Evolutionary conservation across 2,113 vertebrate species (phyloP).

Genomic region (Elephas maximus): DNA sequence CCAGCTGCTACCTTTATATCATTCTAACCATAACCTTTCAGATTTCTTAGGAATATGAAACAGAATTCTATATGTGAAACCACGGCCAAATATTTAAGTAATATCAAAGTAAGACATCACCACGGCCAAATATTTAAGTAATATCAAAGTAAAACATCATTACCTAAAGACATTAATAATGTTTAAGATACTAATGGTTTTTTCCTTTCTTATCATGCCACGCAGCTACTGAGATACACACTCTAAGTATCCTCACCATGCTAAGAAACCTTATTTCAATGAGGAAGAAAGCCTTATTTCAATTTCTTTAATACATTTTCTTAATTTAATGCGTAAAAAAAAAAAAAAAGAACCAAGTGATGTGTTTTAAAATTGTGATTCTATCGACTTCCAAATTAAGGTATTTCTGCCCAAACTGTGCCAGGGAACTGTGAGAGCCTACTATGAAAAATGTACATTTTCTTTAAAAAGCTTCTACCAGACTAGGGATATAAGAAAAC

Average conservation of each 20-base stretch:
- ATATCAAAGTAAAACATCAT: neutral
- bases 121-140: neutral
- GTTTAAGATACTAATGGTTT: neutral
- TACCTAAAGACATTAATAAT: neutral
- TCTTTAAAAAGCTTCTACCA: slow-evolving; percentile 55
- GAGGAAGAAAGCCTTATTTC: slow-evolving; percentile 38
- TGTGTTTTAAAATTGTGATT: slow-evolving; percentile 8
- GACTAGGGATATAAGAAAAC: neutral
- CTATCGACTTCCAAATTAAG: slow-evolving; percentile 54
- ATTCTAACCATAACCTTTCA: neutral
- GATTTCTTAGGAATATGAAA: neutral
- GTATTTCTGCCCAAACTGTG: neutral
- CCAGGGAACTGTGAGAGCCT: slow-evolving; percentile 29
- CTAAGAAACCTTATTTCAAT: neutral
- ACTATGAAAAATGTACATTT: slow-evolving; percentile 19
- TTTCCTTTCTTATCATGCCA: neutral
- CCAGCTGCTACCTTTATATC: neutral
- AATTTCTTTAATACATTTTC: slow-evolving; percentile 19
- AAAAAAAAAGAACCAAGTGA: neutral
- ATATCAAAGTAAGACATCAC: neutral
- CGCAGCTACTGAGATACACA: neutral
- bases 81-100: neutral
- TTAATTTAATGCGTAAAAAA: slow-evolving; percentile 28
- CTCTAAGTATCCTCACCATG: neutral
- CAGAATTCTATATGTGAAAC: neutral